phyloP scores from a whole-genome alignment of 2,888 invertebrate genomes.

The Caenorhabditis plicata region DNA sequence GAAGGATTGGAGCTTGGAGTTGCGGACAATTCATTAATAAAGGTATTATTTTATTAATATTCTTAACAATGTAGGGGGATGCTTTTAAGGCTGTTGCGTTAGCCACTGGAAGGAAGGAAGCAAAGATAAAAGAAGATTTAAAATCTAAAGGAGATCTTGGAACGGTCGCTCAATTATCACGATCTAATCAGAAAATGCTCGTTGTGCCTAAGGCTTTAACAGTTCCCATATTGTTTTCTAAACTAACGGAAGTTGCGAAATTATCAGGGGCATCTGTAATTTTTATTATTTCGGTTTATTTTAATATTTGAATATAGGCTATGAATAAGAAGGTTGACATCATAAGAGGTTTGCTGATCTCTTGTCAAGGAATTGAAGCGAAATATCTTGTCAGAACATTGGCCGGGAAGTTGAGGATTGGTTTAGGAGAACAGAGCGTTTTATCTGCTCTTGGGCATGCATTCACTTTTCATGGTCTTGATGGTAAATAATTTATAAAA shows the following conservation, averaged over 20 bases:
- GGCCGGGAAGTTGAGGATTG: conserved; percentile 81
- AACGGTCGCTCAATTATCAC: conserved; percentile 59
- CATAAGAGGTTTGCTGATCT: conserved; percentile 88
- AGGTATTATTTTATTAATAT: conserved; percentile 71
- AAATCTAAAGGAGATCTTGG: conserved; percentile 81
- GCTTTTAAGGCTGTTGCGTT: conserved; percentile 35
- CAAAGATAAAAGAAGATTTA: conserved; percentile 79
- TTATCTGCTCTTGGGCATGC: conserved; percentile 87
- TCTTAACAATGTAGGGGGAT: not conserved
- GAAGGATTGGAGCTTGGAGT: conserved; percentile 90
- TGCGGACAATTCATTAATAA: conserved; percentile 90
- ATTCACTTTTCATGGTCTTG: conserved; percentile 47
- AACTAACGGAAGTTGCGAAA: conserved; percentile 82
- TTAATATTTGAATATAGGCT: conserved; percentile 59
- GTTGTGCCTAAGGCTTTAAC: conserved; percentile 80
- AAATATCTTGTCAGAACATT: conserved; percentile 54
- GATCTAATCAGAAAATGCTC: conserved; percentile 79
- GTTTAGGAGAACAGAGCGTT: conserved; percentile 93
- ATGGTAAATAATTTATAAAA: no score
- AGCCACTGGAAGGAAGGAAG: conserved; percentile 68
- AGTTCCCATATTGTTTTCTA: conserved; percentile 77
- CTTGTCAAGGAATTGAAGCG: conserved; percentile 68
- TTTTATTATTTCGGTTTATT: not conserved
- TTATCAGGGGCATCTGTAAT: conserved; percentile 74
- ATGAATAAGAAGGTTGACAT: conserved; percentile 81